Percentiles rank a stretch among this genome's conserved stretches.
These are phyloP conservation scores for Thunnus thynnus DNA, from an alignment of 2,113 vertebrate species.

Conservation along the genomic window DNA sequence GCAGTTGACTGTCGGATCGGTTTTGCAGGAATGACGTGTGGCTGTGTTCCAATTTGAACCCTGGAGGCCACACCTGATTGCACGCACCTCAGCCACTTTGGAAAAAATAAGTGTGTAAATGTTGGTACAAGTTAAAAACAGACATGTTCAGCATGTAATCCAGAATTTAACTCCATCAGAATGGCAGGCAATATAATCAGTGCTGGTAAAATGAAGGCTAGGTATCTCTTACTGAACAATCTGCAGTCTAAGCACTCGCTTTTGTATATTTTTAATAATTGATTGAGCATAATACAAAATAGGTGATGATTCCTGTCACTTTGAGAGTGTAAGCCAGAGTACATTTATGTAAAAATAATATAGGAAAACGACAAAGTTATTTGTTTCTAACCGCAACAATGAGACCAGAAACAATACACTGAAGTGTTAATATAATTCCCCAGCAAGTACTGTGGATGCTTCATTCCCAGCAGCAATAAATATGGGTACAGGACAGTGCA, in stretches of 20 bases:
- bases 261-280: neutral
- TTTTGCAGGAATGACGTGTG: no score
- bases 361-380: neutral
- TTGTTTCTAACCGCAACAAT: slow-evolving; percentile 21
- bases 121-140: no score
- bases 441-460: no score
- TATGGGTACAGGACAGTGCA: neutral
- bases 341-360: neutral
- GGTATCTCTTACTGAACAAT: neutral
- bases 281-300: neutral
- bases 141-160: no score
- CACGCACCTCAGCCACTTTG: no score
- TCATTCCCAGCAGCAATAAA: neutral
- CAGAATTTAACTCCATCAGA: neutral
- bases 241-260: neutral
- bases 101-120: no score
- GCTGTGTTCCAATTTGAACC: no score
- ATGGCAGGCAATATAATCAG: neutral
- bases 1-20: no score
- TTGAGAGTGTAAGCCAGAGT: neutral
- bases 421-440: neutral
- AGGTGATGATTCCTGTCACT: neutral
- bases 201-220: neutral
- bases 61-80: no score
- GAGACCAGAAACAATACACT: neutral